Evolutionary conservation across 1,140 invertebrate species (phyloP), one percentile per base, ranked within the genome.

Genomic region (Zeugodacus cucurbitae): DNA sequence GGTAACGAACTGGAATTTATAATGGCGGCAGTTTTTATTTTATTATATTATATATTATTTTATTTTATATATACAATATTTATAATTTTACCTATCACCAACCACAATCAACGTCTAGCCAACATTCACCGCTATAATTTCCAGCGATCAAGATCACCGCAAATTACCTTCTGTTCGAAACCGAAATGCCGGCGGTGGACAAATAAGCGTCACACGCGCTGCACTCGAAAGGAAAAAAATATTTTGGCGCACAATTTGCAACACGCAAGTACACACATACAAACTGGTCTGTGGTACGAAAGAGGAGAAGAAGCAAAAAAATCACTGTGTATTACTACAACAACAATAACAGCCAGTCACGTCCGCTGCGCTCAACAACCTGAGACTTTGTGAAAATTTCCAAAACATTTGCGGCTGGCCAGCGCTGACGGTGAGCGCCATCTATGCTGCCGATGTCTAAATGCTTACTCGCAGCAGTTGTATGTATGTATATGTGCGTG

Each of bases 321-420:
- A 74, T 62, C 58, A n/a, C 58, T 1, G n/a, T 44, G 44, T 41
- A 44, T 37, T 74, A 74, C n/a, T n/a, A n/a, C 20, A 48, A 37
- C 14, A 48, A 14, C 7, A 8, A 26, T 41, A 82, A 37, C 41
- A 10, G 41, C 41, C 44, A 54, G 74, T 22, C 44, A 89, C 88
- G 88, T 89, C 88, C 88, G 78, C 87, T 82, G 62, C 37, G 78
- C 59, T 89, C 87, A 58, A 89, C 88, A 85, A 89, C 64, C 82
- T 87, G 88, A 87, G 64, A 89, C 88, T 58, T 87, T 89, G 88
- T 89, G 88, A 89, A 89, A 89, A 88, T 59, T 86, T 58, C 26
- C 54, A 29, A 34, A 87, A 34, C 58, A 64, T 26, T 58, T 34
- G 86, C 86, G 32, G 86, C 57, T 26, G 34, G 34, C 11, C 67